Evolutionary conservation across 2,888 invertebrate genomes (phyloP).

Genomic region (Aphrophora alni): DNA sequence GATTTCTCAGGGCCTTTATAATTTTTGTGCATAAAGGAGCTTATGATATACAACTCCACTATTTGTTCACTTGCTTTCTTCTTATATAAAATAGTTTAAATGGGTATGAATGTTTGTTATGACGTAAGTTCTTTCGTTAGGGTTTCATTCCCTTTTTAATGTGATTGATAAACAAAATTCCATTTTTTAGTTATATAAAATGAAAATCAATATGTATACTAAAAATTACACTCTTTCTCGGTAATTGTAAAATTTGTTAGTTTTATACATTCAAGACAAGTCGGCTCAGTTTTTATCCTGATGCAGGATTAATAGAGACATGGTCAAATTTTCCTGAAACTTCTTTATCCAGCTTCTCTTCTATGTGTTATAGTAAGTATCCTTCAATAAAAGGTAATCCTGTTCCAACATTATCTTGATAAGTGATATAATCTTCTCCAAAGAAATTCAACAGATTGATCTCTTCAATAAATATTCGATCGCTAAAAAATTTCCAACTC

Average conservation of each 20-base stretch:
- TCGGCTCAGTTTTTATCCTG: background rate
- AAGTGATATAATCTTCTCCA: conserved; percentile 83
- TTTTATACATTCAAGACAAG: background rate
- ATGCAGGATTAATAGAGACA: conserved; percentile 10
- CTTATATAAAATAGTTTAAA: too few relatives aligned
- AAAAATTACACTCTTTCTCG: too few relatives aligned
- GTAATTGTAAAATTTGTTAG: background rate
- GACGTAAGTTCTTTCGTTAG: too few relatives aligned
- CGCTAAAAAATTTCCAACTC: conserved; percentile 92
- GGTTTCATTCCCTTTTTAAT: background rate
- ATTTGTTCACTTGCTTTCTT: too few relatives aligned
- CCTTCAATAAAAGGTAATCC: conserved; percentile 91
- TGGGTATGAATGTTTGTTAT: too few relatives aligned
- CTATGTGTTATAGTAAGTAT: conserved; percentile 56
- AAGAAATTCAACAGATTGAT: conserved; percentile 89
- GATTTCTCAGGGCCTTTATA: too few relatives aligned
- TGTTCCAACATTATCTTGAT: conserved; percentile 82
- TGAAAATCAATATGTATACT: too few relatives aligned
- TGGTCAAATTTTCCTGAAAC: too few relatives aligned
- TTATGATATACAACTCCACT: too few relatives aligned
- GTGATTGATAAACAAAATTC: too few relatives aligned
- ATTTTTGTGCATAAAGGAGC: too few relatives aligned
- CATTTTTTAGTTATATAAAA: too few relatives aligned
- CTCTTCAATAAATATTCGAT: conserved; percentile 88
- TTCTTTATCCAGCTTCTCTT: conserved; percentile 11